Percentiles rank a stretch among this genome's conserved stretches.
phyloP scores from a whole-genome alignment of 2,113 vertebrate species.

The Pelecanus crispus region DNA sequence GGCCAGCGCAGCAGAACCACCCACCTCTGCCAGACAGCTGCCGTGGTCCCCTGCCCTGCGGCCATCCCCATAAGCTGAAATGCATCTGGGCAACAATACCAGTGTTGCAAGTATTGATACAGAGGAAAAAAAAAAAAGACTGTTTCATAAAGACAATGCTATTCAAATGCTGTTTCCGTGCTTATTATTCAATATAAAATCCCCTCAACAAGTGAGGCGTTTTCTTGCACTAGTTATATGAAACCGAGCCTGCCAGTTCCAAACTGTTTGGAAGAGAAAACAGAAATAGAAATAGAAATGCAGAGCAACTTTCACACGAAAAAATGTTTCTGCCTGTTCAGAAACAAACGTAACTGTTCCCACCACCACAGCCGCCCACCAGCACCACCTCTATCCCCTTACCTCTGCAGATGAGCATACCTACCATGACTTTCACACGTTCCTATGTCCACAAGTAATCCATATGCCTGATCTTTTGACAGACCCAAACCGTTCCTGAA shows the following conservation, averaged over 20 bases:
- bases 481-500: not conserved
- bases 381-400: not conserved
- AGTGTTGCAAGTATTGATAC: not conserved
- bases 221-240: not conserved
- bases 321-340: not conserved
- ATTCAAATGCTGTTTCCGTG: not conserved
- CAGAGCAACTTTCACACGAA: not conserved
- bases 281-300: rapidly evolving
- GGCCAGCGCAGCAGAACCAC: not conserved
- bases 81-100: not conserved
- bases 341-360: not conserved
- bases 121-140: not conserved
- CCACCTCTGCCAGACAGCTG: not conserved
- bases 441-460: not conserved
- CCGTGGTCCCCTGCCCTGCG: rapidly evolving
- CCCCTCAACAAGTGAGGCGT: not conserved
- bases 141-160: not conserved
- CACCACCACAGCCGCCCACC: not conserved
- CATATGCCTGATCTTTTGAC: not conserved
- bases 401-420: not conserved
- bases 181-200: not conserved
- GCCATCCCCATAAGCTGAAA: not conserved
- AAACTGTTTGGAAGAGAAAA: not conserved
- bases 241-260: not conserved
- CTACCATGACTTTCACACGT: not conserved